Conservation (phyloP, 2,888 invertebrate species). For the Eumerus sabulonum region DNA sequence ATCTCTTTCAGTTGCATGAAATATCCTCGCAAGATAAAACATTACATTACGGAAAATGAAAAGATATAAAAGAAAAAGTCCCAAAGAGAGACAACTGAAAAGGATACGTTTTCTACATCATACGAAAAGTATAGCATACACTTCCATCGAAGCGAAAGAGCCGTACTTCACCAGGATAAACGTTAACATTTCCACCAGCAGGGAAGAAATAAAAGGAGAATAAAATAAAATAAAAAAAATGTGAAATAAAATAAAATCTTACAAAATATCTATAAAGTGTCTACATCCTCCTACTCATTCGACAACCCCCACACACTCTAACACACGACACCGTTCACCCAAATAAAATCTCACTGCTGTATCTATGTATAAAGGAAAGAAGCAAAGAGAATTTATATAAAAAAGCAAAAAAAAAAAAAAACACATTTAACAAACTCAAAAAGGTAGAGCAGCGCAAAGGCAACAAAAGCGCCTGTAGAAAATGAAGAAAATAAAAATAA, state of each 20-base stretch:
- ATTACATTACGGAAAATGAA: no score
- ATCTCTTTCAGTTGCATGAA: no score
- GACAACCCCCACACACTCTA: slow-evolving; percentile 22
- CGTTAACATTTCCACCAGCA: slow-evolving; percentile 36
- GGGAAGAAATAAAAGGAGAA: no score
- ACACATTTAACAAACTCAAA: slow-evolving; percentile 3
- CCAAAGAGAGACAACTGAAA: no score
- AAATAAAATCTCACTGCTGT: slow-evolving; percentile 21
- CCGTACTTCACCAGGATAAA: slow-evolving; percentile 57
- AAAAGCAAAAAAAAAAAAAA: no score
- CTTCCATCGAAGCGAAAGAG: slow-evolving; percentile 48
- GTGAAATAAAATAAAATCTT: slow-evolving; percentile 4
- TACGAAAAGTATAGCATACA: neutral
- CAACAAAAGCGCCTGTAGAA: no score
- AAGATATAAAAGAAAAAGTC: no score
- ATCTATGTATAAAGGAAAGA: slow-evolving; percentile 21
- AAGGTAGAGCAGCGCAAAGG: slow-evolving; percentile 43
- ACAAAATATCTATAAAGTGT: slow-evolving; percentile 4
- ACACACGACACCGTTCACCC: neutral
- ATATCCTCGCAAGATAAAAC: no score
- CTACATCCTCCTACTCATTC: slow-evolving; percentile 11
- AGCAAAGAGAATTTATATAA: no score
- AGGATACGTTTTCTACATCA: no score
- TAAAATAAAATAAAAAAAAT: no score
- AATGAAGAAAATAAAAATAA: no score